Base-by-base conservation (phyloP, 2,888 invertebrate species). In the Muscina levida region DNA sequence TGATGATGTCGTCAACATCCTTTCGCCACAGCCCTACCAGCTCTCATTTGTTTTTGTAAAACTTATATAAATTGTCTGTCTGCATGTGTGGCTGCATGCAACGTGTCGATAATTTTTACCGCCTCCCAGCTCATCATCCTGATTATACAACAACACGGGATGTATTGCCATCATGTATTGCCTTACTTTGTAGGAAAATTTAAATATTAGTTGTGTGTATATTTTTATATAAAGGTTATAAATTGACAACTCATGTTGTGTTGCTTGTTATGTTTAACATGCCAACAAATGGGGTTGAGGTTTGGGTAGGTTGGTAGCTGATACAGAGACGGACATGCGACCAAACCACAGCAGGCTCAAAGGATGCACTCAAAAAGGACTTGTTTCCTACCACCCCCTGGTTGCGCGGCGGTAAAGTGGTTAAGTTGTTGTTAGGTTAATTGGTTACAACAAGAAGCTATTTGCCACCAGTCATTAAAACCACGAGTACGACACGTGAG, bases 231-330 rank as follows among this genome's bases (percentile, higher is more conserved):
- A 39, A 59, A 37, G 17, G 48, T 31, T 5, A 67, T 62, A 73
- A 77, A 82, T 82, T 82, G 80, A 74, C 77, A 70, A 75, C 82
- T 73, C 82, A 75, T 82, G 80, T 78, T 80, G 68, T 82, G 80
- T 78, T 80, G 68, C 77, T 76, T 53, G 74, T 76, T 75, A 51
- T 72, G 75, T 70, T 68, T 19, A 74, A 74, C 81, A 77, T 74
- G 74, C 62, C 72, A 8, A 31, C 3, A 31, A 5, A 31, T 31
- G n/a, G n/a, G n/a, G n/a, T n/a, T n/a, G n/a, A n/a, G n/a, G n/a
- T n/a, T n/a, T n/a, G n/a, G n/a, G n/a, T n/a, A 44, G 65, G 70
- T 51, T n/a, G 37, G 42, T 31, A 53, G 4, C 13, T 15, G 31
- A 22, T 15, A 22, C 11, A 53, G 13, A 24, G 3, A 26, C 22